A percentile compares a stretch with the other conserved stretches of the same genome.
phyloP scores from a whole-genome alignment of 2,888 invertebrate genomes.

The Lasioglossum lativentre region DNA sequence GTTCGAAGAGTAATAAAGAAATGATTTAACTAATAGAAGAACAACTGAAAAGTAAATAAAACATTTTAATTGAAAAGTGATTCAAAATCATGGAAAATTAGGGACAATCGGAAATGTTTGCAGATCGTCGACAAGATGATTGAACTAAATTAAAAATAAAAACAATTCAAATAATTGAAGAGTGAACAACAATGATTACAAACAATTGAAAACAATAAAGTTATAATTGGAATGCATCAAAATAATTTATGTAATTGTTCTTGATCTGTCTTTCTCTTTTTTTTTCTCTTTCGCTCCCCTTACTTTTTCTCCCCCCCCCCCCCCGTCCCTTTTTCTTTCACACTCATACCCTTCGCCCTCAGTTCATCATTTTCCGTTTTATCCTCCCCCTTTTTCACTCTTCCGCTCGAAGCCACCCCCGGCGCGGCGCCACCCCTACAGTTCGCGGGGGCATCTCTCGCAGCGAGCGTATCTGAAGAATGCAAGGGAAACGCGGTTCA shows the following conservation, averaged over 20 bases:
- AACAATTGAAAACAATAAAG: no score
- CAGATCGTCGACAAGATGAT: no score
- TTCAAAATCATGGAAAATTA: no score
- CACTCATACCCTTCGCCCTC: neutral
- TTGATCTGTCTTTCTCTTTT: neutral
- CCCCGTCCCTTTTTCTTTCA: neutral
- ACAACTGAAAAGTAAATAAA: no score
- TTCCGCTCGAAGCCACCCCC: neutral
- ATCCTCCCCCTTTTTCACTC: neutral
- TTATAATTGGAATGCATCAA: no score
- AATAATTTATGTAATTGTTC: neutral
- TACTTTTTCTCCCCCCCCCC: neutral
- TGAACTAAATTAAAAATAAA: no score
- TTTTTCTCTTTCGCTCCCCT: neutral
- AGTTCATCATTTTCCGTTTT: neutral
- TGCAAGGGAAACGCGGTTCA: conserved; percentile 23
- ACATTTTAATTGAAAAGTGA: neutral
- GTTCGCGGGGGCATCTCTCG: neutral
- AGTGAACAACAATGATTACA: no score
- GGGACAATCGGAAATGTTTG: neutral
- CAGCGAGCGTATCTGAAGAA: conserved; percentile 22
- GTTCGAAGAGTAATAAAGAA: no score
- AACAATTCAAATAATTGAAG: no score
- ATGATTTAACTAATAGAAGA: no score
- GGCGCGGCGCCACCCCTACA: neutral